phyloP scores from a whole-genome alignment of 2,888 invertebrate genomes.

The Diadegma fenestrale region DNA sequence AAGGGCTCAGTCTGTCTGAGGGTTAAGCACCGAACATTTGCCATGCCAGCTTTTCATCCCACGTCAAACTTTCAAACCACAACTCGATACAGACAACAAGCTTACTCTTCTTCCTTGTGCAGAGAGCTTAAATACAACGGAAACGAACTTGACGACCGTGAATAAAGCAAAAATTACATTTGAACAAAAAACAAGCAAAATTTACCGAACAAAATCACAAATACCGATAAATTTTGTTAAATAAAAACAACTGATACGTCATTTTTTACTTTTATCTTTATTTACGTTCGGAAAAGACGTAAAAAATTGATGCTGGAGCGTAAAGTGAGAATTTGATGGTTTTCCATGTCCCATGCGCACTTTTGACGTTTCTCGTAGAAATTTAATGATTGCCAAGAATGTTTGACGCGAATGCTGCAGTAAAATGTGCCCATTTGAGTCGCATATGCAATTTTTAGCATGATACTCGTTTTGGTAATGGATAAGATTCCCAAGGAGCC shows the following conservation, averaged over 20 bases:
- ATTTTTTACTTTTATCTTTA: not conserved
- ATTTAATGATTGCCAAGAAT: not conserved
- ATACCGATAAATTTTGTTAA: not conserved
- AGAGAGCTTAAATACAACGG: not conserved
- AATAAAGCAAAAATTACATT: not conserved
- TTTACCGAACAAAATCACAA: not conserved
- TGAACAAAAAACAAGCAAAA: not conserved
- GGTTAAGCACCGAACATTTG: slow-evolving; percentile 32
- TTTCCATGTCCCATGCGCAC: not conserved
- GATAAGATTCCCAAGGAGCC: too few relatives aligned
- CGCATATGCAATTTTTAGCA: not conserved
- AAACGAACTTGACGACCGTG: not conserved
- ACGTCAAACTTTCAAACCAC: slow-evolving; percentile 43
- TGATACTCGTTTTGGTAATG: not conserved
- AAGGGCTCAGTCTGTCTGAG: slow-evolving; percentile 39
- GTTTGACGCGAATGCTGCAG: not conserved
- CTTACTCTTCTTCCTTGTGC: not conserved
- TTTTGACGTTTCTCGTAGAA: not conserved
- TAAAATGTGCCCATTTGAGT: not conserved
- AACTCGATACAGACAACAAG: slow-evolving; percentile 33
- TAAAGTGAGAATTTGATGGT: not conserved
- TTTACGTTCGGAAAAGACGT: not conserved
- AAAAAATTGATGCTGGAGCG: not conserved
- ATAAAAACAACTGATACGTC: not conserved
- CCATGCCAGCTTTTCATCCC: slow-evolving; percentile 30